Evolutionary conservation across 2,113 vertebrate genomes (phyloP).

Genomic region (Sturnira hondurensis): DNA sequence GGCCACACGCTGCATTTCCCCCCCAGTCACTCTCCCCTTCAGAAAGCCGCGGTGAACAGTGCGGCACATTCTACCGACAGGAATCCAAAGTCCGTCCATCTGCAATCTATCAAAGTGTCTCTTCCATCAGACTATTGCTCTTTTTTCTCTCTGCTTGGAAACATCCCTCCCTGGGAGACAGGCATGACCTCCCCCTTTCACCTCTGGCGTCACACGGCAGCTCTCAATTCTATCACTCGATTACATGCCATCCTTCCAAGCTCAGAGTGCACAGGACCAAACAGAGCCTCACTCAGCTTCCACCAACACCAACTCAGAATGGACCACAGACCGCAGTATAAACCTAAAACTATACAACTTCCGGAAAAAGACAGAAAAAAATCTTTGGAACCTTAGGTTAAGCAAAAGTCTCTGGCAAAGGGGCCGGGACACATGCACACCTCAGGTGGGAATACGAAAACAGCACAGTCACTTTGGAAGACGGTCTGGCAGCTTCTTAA

Average conservation of each 20-base stretch:
- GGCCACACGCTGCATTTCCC: background rate
- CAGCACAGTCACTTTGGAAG: background rate
- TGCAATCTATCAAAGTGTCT: background rate
- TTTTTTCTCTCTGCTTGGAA: background rate
- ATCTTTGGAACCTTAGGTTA: background rate
- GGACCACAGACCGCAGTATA: too few relatives aligned
- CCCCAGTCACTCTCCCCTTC: background rate
- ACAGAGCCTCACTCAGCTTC: background rate
- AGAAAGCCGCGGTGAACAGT: background rate
- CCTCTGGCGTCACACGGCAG: background rate
- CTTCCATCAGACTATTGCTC: background rate
- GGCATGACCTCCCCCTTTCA: background rate
- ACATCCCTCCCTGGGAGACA: background rate
- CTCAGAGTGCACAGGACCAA: background rate
- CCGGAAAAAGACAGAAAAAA: background rate
- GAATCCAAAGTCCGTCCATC: background rate
- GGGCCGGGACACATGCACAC: background rate
- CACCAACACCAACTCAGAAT: background rate
- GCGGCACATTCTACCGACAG: background rate
- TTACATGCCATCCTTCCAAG: background rate
- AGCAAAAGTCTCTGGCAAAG: background rate
- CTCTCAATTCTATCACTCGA: background rate
- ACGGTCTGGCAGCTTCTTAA: background rate
- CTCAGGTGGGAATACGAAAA: too few relatives aligned
- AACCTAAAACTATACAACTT: background rate